phyloP scores from a whole-genome alignment of 2,113 vertebrate genomes.

The Phyllostomus hastatus region DNA sequence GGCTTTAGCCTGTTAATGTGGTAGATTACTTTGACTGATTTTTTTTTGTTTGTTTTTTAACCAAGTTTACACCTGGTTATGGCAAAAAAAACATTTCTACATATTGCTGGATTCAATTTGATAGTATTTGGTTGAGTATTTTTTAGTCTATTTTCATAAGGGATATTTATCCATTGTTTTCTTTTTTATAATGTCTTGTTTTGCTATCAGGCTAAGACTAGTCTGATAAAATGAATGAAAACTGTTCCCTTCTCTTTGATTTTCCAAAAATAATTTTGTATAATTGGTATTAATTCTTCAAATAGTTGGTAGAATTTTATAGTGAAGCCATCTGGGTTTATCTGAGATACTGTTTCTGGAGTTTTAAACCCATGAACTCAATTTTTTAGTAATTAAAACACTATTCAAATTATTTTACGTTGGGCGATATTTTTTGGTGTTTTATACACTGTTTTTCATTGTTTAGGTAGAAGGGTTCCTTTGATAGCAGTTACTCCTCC shows the following conservation, averaged over 20 bases:
- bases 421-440: neutral
- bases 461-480: neutral
- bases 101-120: neutral
- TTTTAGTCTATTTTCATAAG: neutral
- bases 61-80: neutral
- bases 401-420: neutral
- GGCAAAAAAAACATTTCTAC: neutral
- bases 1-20: neutral
- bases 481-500: neutral
- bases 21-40: neutral
- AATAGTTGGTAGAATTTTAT: neutral
- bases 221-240: neutral
- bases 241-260: neutral
- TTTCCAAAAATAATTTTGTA: neutral
- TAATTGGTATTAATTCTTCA: neutral
- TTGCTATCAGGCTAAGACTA: neutral
- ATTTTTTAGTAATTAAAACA: neutral
- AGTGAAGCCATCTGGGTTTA: neutral
- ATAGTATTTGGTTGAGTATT: neutral
- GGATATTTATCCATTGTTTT: neutral
- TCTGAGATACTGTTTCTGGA: neutral
- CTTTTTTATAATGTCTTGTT: neutral
- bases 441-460: neutral
- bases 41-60: neutral
- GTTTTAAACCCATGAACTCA: neutral